phyloP scores from a whole-genome alignment of 2,797 vertebrate genomes.

The Pangasius krempfi region DNA sequence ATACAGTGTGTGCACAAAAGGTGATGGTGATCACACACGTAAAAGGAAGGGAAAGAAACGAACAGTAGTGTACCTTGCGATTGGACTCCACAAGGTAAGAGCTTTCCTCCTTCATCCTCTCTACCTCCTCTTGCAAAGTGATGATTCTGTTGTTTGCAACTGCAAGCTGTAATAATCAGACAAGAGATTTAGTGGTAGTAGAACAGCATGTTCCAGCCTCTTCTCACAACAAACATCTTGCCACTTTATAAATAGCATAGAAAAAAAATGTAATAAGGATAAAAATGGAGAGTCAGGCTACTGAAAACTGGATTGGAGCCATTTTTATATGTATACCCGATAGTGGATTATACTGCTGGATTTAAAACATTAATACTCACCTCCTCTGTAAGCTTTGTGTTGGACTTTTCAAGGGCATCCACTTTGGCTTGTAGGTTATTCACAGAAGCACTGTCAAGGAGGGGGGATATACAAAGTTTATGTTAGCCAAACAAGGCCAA shows the following conservation, averaged over 20 bases:
- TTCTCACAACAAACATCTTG: not conserved
- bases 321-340: not conserved
- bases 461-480: not conserved
- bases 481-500: not conserved
- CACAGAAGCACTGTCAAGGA: conserved; percentile 85
- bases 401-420: conserved; percentile 96
- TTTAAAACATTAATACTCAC: conserved; percentile 68
- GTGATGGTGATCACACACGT: not conserved
- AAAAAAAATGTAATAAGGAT: not conserved
- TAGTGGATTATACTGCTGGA: not conserved
- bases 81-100: conserved; percentile 88
- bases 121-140: conserved; percentile 95
- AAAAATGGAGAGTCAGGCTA: not conserved
- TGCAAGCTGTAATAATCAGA: conserved; percentile 79
- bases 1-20: not conserved
- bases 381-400: conserved; percentile 97
- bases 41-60: no score
- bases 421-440: conserved; percentile 98
- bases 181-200: not conserved
- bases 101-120: conserved; percentile 91
- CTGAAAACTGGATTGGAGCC: not conserved
- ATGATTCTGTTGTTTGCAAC: conserved; percentile 98
- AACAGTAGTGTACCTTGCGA: conserved; percentile 77
- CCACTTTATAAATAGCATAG: not conserved
- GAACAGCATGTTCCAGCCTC: no score